phyloP scores from a whole-genome alignment of 2,888 invertebrate species.

The Ochropacha duplaris region DNA sequence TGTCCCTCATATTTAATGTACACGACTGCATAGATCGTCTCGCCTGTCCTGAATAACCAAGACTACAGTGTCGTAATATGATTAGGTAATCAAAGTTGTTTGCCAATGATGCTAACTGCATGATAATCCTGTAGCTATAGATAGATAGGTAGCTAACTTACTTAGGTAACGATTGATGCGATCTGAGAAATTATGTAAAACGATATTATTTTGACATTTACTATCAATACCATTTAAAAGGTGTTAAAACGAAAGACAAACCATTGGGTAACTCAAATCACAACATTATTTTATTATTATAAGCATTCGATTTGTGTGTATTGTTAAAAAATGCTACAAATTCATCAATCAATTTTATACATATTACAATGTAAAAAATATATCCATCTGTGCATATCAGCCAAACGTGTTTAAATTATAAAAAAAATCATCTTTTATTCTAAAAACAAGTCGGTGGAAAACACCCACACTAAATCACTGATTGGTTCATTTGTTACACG shows the following conservation, averaged over 20 bases:
- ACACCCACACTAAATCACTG: neutral
- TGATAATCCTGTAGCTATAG: neutral
- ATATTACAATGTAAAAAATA: neutral
- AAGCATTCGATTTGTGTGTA: neutral
- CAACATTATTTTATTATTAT: neutral
- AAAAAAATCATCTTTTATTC: neutral
- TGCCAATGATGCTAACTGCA: slow-evolving; percentile 1
- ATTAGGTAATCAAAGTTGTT: neutral
- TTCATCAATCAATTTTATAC: neutral
- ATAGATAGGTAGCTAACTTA: neutral
- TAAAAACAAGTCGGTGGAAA: neutral
- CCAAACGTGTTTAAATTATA: neutral
- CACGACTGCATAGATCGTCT: neutral
- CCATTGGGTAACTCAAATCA: neutral
- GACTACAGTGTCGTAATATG: neutral
- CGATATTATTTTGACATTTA: neutral
- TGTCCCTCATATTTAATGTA: neutral
- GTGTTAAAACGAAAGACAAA: neutral
- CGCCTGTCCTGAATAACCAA: neutral
- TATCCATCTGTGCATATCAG: neutral
- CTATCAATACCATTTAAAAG: neutral
- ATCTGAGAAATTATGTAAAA: neutral
- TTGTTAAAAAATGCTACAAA: neutral
- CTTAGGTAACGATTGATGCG: neutral
- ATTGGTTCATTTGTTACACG: neutral